Percentiles rank a stretch among this genome's conserved stretches.
phyloP scores from a whole-genome alignment of 2,797 vertebrate genomes.

The Lindbergichthys nudifrons region DNA sequence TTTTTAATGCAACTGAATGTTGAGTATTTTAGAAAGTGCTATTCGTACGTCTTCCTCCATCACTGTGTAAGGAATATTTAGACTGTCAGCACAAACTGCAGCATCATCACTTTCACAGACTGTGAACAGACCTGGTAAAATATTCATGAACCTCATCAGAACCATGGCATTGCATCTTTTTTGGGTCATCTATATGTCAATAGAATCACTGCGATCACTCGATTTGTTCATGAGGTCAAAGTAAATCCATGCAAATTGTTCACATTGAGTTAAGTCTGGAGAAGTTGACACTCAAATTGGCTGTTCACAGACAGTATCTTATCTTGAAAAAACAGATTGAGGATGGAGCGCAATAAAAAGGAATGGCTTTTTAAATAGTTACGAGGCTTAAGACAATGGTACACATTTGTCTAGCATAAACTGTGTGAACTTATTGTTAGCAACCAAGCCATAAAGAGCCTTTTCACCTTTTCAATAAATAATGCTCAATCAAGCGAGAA shows the following conservation, averaged over 20 bases:
- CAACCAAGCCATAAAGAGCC: not conserved
- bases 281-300: not conserved
- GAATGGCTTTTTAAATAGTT: not conserved
- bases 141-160: not conserved
- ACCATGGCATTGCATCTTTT: not conserved
- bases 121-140: too few species aligned
- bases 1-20: too few species aligned
- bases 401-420: not conserved
- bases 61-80: too few species aligned
- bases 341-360: not conserved
- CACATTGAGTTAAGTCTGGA: not conserved
- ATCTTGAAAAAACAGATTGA: not conserved
- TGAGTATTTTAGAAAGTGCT: too few species aligned
- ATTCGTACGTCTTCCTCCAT: too few species aligned
- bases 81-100: not conserved
- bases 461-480: not conserved
- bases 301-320: not conserved
- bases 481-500: not conserved
- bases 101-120: not conserved
- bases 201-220: too few species aligned
- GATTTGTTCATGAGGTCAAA: not conserved
- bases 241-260: not conserved
- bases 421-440: not conserved
- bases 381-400: not conserved
- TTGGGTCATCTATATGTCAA: not conserved